Evolutionary conservation across 1,140 invertebrate species (phyloP), one percentile per base, ranked within the genome.

Genomic region (Drosophila tropicalis): DNA sequence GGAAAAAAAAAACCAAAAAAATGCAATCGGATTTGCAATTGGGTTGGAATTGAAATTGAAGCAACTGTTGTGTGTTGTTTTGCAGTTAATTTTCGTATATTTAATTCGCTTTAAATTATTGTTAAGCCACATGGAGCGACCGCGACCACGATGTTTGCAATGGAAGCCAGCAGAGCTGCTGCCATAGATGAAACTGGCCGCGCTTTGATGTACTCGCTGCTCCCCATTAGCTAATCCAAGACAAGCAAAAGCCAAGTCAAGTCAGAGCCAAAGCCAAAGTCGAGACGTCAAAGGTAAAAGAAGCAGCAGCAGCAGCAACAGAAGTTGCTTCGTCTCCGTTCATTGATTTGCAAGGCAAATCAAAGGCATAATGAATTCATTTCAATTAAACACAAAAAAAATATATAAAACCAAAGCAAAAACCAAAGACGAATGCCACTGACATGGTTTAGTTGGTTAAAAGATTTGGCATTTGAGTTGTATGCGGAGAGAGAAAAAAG

Each of bases 41-140:
- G 68, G 17, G 54, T 32, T 57, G 62, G 51, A 72, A 34, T 32
- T 57, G 62, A 32, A 72, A 68, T 34, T 76, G 73, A 72, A 76
- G 73, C 73, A 76, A 79, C 66, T 70, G 71, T 70, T 71, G 64
- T 73, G n/a, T 44, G 15, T 51, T 65, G 81, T 44, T 6, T 51
- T 62, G 81, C 66, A 87, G 69, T 86, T 86, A 86, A 86, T 87
- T 86, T 86, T 87, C 82, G 79, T 83, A 86, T 87, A 86, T 86
- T 86, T 86, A 87, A 87, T 87, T 87, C 83, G 63, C 70, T 47
- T 87, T 83, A 83, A 87, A 89, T 87, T 87, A 87, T 89, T 87
- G 83, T 67, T 68, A 66, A 73, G 63, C 76, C 44, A 51, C 9
- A 51, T 29, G 29, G 44, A 22, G 44, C 44, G 44, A 47, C 15